Evolutionary conservation across 1,140 invertebrate species (phyloP).

Genomic region (Planococcus citri): DNA sequence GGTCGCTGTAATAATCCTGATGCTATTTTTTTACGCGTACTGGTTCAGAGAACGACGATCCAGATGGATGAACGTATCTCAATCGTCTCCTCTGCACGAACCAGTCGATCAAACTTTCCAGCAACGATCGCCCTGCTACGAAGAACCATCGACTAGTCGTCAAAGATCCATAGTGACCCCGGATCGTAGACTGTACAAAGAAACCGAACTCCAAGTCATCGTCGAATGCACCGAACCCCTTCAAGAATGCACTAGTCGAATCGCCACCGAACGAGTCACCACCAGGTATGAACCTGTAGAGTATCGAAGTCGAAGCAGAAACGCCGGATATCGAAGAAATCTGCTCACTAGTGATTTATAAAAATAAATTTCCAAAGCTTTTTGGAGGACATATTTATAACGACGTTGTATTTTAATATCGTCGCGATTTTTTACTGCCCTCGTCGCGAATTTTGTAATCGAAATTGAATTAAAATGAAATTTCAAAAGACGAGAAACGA

Average conservation of each 20-base stretch:
- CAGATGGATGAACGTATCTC: slow-evolving; percentile 38
- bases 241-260: background rate
- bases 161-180: slow-evolving; percentile 48
- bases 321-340: background rate
- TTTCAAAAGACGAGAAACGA: too few relatives aligned
- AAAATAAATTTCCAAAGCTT: too few relatives aligned
- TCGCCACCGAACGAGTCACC: background rate
- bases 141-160: slow-evolving; percentile 24
- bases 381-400: too few relatives aligned
- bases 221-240: slow-evolving; percentile 61
- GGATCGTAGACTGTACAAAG: slow-evolving; percentile 61
- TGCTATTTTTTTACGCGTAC: slow-evolving; percentile 29
- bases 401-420: too few relatives aligned
- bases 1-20: slow-evolving; percentile 28
- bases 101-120: slow-evolving; percentile 16
- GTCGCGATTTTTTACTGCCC: too few relatives aligned
- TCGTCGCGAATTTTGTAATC: too few relatives aligned
- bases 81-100: slow-evolving; percentile 31
- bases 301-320: background rate
- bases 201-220: slow-evolving; percentile 70
- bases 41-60: slow-evolving; percentile 30
- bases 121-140: slow-evolving; percentile 20
- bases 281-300: background rate
- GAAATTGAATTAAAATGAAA: too few relatives aligned
- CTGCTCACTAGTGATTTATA: slow-evolving; percentile 7